Evolutionary conservation across 2,113 vertebrate species (phyloP), one percentile per base, ranked within the genome.

Genomic region (Rafetus swinhoei): DNA sequence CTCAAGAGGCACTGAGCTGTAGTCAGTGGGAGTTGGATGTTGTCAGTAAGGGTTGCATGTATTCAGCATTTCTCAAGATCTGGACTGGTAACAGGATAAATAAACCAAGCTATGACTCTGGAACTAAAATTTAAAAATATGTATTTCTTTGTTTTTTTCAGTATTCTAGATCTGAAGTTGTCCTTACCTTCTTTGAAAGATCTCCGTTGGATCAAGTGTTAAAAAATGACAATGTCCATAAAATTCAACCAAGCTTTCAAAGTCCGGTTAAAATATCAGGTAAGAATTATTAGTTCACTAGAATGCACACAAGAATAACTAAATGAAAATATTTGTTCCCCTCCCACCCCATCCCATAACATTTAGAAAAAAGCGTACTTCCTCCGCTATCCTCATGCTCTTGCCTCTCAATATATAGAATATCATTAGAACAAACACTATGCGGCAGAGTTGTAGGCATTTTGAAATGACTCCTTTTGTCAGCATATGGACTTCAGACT

Each of bases 111-210:
- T 27, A 12, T 19, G 59, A 10, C 9, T 29, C 29, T 14, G 45
- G 14, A 65, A 87, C 65, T 76, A 60, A 54, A 18, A 29, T 50
- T 88, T 53, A 90, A 86, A 90, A 86, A 79, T 1, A 0, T 84
- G 55, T 94, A 2, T 84, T 97, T 87, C 24, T 60, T 56, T 88
- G 21, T 93, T 79, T 97, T 90, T 94, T 86, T 56, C 90, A 99
- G 99, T 99, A 99, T 97, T 99, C 99, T 88, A 99, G 99, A 95
- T 99, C 99, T 84, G 99, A 99, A 98, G 99, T 99, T 1, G 99
- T 99, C 94, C 98, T 99, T 97, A 99, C 99, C 0, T 99, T 99
- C 98, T 99, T 99, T 54, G 99, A 99, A 97, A 98, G 99, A 82
- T 99, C 99, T 1, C 99, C 99, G 9, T 97, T 99, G 97, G 99